These are phyloP conservation scores for Leptarthrus brevirostris DNA, from an alignment of 2,888 invertebrate genomes.

Conservation along the genomic window DNA sequence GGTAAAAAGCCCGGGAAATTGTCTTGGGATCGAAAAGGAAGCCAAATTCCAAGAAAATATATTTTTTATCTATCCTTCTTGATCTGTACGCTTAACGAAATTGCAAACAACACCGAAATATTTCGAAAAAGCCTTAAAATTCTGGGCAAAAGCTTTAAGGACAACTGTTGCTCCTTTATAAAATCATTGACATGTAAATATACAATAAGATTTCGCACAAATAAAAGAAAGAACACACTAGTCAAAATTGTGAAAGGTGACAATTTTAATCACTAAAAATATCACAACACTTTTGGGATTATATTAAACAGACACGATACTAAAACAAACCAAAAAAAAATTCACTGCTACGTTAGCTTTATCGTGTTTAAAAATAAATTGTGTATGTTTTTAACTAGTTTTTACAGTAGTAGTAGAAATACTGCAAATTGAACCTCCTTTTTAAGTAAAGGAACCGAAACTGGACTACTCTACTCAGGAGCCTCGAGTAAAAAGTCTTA, in stretches of 20 bases:
- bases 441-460: conserved; percentile 37
- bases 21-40: conserved; percentile 4
- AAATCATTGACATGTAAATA: not conserved
- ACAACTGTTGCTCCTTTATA: conserved; percentile 43
- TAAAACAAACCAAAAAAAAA: too few species aligned
- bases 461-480: conserved; percentile 51
- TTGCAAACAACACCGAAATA: not conserved
- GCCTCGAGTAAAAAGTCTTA: conserved; percentile 58
- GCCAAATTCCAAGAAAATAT: not conserved
- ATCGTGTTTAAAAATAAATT: too few species aligned
- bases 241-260: not conserved
- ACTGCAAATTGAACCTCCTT: too few species aligned
- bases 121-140: not conserved
- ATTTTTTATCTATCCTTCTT: not conserved
- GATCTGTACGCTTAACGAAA: not conserved
- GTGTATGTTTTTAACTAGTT: too few species aligned
- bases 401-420: too few species aligned
- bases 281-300: not conserved
- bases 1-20: conserved; percentile 27
- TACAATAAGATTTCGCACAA: not conserved
- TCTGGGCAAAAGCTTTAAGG: conserved; percentile 12
- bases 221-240: not conserved
- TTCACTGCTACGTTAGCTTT: too few species aligned
- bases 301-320: too few species aligned
- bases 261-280: not conserved